Base-by-base conservation (phyloP, 2,888 invertebrate species). In the Oligia strigilis region DNA sequence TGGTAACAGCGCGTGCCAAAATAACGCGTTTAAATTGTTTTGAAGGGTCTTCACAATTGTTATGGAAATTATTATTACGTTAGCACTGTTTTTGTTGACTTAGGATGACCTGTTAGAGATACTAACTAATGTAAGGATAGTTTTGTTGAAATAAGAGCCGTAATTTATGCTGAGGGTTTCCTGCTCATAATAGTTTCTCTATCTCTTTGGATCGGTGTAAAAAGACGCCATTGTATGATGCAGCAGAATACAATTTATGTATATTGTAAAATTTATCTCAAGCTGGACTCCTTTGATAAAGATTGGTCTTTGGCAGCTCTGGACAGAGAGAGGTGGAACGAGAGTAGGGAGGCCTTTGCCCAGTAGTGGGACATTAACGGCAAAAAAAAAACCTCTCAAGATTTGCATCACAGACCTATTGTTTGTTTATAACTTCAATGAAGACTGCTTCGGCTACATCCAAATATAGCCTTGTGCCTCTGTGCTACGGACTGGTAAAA, bases 1-100 rank as follows among this genome's bases (percentile, higher is more conserved):
- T 86, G 83, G 87, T 88, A 93, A 93, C 87, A 91, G 89, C 90
- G 87, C 92, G 92, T 92, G 93, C 91, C 92, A 82, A 91, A 91
- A 90, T 91, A 91, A 89, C 91, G 89, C 90, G 87, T 90, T 83
- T 83, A 87, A 91, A 89, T 85, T 90, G 88, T 87, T 91, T 88
- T 88, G 83, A 87, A 89, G 88, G 85, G 88, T 75, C 69, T 80
- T 84, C 81, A 73, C 72, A 60, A 78, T 75, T 85, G 84, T 86
- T 88, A 82, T 86, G 82, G 76, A 86, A 82, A 84, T 88, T 72
- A 89, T 83, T 82, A 65, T 84, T 81, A 69, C 81, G 80, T 81
- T 77, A 67, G 71, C 66, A 60, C 23, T 77, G 85, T 77, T 74
- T 64, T 73, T 84, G 85, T 85, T 85, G 75, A 75, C 75, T 81